phyloP scores from a whole-genome alignment of 2,888 invertebrate genomes.

The Acanthoscelides obtectus region DNA sequence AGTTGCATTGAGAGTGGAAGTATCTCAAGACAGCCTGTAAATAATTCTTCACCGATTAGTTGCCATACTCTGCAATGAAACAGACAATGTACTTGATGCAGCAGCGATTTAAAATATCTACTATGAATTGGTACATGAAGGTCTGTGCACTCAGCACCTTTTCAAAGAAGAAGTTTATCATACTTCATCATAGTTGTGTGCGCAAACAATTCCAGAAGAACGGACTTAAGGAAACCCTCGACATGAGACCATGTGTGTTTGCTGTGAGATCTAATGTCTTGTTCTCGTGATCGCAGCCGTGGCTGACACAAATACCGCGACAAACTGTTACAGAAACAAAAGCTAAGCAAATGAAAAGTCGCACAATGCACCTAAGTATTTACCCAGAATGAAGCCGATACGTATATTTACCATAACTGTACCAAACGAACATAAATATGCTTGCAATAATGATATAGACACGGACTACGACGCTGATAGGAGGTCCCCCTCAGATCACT shows the following conservation, averaged over 20 bases:
- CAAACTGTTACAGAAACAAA: background rate
- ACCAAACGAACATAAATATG: constrained; percentile 5
- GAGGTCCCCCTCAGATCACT: background rate
- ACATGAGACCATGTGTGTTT: background rate
- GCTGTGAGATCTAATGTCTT: background rate
- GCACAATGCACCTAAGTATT: constrained; percentile 1
- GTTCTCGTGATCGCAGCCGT: background rate
- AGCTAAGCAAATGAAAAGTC: background rate
- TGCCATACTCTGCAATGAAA: too few species aligned
- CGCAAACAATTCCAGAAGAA: too few species aligned
- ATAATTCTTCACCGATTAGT: too few species aligned
- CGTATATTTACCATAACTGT: constrained; percentile 13
- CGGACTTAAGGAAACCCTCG: too few species aligned
- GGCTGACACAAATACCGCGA: background rate
- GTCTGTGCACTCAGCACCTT: too few species aligned
- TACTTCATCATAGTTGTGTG: too few species aligned
- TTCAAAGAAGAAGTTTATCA: too few species aligned
- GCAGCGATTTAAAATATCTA: too few species aligned
- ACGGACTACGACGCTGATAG: background rate
- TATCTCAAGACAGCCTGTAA: too few species aligned
- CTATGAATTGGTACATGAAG: too few species aligned
- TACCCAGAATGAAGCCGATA: constrained; percentile 11
- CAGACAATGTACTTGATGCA: too few species aligned
- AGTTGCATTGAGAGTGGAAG: too few species aligned
- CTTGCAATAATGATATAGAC: constrained; percentile 8